Conservation (phyloP, 2,113 vertebrate genomes). For the Vulpes vulpes region DNA sequence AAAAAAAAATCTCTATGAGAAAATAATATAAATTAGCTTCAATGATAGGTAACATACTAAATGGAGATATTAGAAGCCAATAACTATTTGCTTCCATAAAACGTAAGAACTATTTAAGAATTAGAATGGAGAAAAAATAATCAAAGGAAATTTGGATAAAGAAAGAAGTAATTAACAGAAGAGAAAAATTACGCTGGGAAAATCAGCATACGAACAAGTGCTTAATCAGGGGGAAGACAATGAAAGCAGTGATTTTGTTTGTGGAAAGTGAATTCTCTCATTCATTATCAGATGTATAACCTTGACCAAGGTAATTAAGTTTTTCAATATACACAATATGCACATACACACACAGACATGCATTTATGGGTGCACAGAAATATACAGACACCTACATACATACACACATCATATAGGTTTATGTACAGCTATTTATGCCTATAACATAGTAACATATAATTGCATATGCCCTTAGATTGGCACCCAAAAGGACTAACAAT, state of each 20-base stretch:
- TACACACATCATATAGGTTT: not conserved
- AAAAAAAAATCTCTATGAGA: not conserved
- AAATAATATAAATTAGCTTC: not conserved
- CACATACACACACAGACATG: rapidly evolving
- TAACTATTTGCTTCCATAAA: not conserved
- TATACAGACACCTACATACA: not conserved
- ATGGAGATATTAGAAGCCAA: not conserved
- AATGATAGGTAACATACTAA: not conserved
- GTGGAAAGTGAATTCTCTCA: not conserved
- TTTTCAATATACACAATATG: not conserved
- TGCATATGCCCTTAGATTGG: not conserved
- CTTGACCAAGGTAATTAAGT: not conserved
- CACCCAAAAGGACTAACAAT: not conserved
- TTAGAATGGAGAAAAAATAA: not conserved
- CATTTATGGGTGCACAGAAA: not conserved
- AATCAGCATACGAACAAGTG: not conserved
- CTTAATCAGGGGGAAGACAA: not conserved
- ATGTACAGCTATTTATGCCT: not conserved
- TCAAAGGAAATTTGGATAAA: not conserved
- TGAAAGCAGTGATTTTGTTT: not conserved
- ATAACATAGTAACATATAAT: not conserved
- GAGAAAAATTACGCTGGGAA: not conserved
- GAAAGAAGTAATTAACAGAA: not conserved
- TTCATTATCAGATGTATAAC: not conserved
- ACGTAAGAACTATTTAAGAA: not conserved